Evolutionary conservation across 2,888 invertebrate genomes (phyloP).

Genomic region (Halocaridina rubra): DNA sequence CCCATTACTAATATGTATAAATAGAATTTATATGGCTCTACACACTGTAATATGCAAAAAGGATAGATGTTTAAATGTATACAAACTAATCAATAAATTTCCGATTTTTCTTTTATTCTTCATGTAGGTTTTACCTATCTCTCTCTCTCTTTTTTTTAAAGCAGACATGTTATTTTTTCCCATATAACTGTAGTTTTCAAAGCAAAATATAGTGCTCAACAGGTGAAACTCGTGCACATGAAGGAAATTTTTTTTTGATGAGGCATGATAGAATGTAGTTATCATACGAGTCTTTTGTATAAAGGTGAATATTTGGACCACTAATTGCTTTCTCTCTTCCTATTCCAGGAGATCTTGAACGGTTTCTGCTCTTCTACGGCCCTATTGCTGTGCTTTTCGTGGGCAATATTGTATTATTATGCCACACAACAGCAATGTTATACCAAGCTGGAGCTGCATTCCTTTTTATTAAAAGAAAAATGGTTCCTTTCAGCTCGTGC

Average conservation of each 20-base stretch:
- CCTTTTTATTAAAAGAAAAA: not conserved
- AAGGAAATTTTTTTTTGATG: not conserved
- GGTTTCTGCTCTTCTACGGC: constrained; percentile 47
- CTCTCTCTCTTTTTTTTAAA: no score
- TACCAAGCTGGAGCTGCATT: constrained; percentile 31
- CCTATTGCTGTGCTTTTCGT: constrained; percentile 37
- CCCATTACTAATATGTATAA: no score
- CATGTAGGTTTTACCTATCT: no score
- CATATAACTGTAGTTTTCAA: no score
- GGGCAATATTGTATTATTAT: constrained; percentile 37
- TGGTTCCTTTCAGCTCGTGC: not conserved
- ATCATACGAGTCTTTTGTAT: not conserved
- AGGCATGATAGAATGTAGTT: not conserved
- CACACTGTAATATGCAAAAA: no score
- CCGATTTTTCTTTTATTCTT: no score
- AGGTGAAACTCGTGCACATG: no score
- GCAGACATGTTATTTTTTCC: no score
- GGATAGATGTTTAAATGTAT: no score
- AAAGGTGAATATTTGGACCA: not conserved
- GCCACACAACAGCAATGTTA: constrained; percentile 35
- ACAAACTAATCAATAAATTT: no score
- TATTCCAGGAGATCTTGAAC: constrained; percentile 25
- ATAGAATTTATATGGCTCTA: no score
- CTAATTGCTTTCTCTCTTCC: not conserved
- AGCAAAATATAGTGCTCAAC: no score